Evolutionary conservation across 2,888 invertebrate species (phyloP).

Genomic region (Cryptocephalus moraei): DNA sequence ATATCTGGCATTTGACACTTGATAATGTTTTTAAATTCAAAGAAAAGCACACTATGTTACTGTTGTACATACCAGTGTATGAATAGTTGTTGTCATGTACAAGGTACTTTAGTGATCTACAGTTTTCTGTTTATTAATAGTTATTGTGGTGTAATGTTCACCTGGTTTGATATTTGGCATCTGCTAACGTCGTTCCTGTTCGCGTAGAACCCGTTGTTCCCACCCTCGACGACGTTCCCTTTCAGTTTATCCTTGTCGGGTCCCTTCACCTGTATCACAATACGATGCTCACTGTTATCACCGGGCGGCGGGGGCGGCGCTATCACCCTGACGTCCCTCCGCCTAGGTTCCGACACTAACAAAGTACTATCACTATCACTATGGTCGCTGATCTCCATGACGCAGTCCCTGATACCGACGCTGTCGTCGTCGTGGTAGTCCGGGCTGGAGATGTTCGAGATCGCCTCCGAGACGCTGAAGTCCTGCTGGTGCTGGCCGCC

Average conservation of each 20-base stretch:
- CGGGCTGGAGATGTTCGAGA: conserved; percentile 82
- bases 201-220: neutral
- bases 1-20: too few species aligned
- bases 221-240: conserved; percentile 2
- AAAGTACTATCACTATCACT: conserved; percentile 85
- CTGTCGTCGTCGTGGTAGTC: conserved; percentile 83
- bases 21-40: too few species aligned
- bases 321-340: conserved; percentile 15
- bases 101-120: too few species aligned
- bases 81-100: too few species aligned
- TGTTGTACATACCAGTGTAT: too few species aligned
- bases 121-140: too few species aligned
- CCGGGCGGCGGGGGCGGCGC: conserved; percentile 13
- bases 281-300: conserved; percentile 58
- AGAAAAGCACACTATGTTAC: too few species aligned
- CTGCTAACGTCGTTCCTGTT: too few species aligned
- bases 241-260: conserved; percentile 41
- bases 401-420: conserved; percentile 70
- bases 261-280: conserved; percentile 73
- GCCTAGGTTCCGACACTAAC: conserved; percentile 69
- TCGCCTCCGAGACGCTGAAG: conserved; percentile 74
- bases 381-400: conserved; percentile 81
- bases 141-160: too few species aligned
- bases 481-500: conserved; percentile 45
- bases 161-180: too few species aligned